Evolutionary conservation across 1,140 invertebrate species (phyloP).

Genomic region (Probaryconus sp.): DNA sequence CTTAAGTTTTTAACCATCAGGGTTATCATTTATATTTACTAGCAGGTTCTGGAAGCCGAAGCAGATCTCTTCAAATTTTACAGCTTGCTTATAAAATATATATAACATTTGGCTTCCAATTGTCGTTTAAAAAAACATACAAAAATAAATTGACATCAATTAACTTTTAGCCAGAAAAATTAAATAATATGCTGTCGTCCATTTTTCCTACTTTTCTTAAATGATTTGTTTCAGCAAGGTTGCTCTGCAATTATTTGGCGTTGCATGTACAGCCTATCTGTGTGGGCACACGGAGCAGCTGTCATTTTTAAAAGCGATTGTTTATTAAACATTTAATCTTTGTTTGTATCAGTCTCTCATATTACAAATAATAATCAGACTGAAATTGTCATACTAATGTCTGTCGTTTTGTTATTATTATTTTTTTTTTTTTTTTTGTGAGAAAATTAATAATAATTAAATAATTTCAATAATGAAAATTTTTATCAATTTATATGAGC

Average conservation of each 20-base stretch:
- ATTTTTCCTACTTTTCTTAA: slow-evolving; percentile 64
- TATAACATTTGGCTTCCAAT: slow-evolving; percentile 64
- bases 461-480: neutral
- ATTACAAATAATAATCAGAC: slow-evolving; percentile 47
- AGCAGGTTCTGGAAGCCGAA: slow-evolving; percentile 75
- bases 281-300: slow-evolving; percentile 78
- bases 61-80: slow-evolving; percentile 69
- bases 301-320: slow-evolving; percentile 66
- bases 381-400: slow-evolving; percentile 33
- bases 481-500: too few relatives aligned
- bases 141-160: slow-evolving; percentile 35
- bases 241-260: slow-evolving; percentile 76
- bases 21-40: slow-evolving; percentile 65
- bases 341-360: slow-evolving; percentile 50
- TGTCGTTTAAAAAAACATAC: slow-evolving; percentile 19
- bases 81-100: slow-evolving; percentile 73
- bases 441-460: slow-evolving; percentile 39
- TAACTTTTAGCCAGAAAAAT: slow-evolving; percentile 29
- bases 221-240: slow-evolving; percentile 77
- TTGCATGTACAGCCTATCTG: slow-evolving; percentile 76
- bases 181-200: slow-evolving; percentile 29
- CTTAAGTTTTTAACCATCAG: slow-evolving; percentile 52
- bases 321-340: slow-evolving; percentile 46
- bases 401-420: too few relatives aligned
- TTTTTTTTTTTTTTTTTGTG: slow-evolving; percentile 47